These are phyloP conservation scores for Drosophila testacea DNA, from an alignment of 2,888 invertebrate genomes.

Conservation along the genomic window DNA sequence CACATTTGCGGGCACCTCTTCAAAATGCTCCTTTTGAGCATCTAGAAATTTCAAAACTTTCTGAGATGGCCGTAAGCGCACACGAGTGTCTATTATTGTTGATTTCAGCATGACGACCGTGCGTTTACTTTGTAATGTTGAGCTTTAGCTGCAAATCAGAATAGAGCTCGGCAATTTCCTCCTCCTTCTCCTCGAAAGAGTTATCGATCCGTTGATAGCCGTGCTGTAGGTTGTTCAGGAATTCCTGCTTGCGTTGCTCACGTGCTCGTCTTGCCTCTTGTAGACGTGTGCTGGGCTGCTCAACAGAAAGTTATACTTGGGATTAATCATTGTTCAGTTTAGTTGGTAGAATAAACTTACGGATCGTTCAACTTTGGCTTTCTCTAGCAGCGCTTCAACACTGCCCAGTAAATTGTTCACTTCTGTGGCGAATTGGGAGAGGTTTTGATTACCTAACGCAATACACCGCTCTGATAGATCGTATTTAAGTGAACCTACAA, in stretches of 20 bases:
- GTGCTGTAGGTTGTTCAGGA: conserved; percentile 91
- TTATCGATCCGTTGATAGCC: conserved; percentile 91
- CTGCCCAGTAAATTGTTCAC: conserved; percentile 60
- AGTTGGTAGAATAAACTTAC: conserved; percentile 41
- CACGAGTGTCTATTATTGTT: conserved; percentile 88
- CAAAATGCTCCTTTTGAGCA: conserved; percentile 85
- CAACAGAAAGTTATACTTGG: neutral
- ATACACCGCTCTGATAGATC: conserved; percentile 90
- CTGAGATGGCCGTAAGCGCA: conserved; percentile 88
- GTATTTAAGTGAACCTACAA: conserved; percentile 91
- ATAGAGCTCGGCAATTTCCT: conserved; percentile 91
- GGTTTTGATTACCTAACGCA: conserved; percentile 85
- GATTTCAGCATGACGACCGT: conserved; percentile 85
- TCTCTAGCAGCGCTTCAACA: conserved; percentile 60
- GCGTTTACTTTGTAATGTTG: conserved; percentile 85
- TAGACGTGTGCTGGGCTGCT: conserved; percentile 58
- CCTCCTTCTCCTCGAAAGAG: conserved; percentile 92
- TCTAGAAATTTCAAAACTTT: conserved; percentile 87
- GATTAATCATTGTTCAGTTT: neutral
- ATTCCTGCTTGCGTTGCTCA: conserved; percentile 89
- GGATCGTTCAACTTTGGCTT: conserved; percentile 54
- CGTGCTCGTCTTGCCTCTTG: conserved; percentile 85
- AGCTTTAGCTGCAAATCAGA: conserved; percentile 91
- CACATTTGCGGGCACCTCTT: conserved; percentile 87
- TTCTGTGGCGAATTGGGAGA: conserved; percentile 56